Conservation (phyloP, 1,140 invertebrate species). For the Drosophila auraria region DNA sequence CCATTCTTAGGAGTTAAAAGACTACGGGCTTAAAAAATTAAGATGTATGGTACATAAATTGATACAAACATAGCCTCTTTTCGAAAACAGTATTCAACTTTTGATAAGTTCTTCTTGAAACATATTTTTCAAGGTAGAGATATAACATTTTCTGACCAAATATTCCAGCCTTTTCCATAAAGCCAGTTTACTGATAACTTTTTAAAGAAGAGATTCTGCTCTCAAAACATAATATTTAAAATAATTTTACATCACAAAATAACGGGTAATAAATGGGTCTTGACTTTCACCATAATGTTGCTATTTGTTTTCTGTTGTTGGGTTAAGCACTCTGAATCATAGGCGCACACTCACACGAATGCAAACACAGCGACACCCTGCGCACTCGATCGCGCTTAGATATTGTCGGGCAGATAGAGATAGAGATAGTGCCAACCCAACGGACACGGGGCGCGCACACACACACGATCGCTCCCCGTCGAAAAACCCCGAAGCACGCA, state of each 20-base stretch:
- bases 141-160: too few relatives aligned
- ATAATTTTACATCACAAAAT: not conserved
- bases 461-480: conserved; percentile 16
- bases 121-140: too few relatives aligned
- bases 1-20: not conserved
- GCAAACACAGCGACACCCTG: conserved; percentile 28
- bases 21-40: accelerated
- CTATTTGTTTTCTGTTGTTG: conserved; percentile 39
- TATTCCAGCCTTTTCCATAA: too few relatives aligned
- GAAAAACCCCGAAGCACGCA: conserved; percentile 40
- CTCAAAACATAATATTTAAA: accelerated
- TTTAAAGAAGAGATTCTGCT: not conserved
- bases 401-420: conserved; percentile 61
- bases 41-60: too few relatives aligned
- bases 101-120: too few relatives aligned
- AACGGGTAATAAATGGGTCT: not conserved
- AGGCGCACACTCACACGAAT: conserved; percentile 31
- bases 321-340: conserved; percentile 67
- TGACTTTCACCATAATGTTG: not conserved
- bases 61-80: too few relatives aligned
- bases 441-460: conserved; percentile 51
- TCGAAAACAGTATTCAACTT: too few relatives aligned
- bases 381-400: conserved; percentile 62
- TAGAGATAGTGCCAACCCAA: conserved; percentile 73
- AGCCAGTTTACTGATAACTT: too few relatives aligned